Evolutionary conservation across 1,140 invertebrate species (phyloP), one percentile per base, ranked within the genome.

Genomic region (Caenorhabditis remanei): DNA sequence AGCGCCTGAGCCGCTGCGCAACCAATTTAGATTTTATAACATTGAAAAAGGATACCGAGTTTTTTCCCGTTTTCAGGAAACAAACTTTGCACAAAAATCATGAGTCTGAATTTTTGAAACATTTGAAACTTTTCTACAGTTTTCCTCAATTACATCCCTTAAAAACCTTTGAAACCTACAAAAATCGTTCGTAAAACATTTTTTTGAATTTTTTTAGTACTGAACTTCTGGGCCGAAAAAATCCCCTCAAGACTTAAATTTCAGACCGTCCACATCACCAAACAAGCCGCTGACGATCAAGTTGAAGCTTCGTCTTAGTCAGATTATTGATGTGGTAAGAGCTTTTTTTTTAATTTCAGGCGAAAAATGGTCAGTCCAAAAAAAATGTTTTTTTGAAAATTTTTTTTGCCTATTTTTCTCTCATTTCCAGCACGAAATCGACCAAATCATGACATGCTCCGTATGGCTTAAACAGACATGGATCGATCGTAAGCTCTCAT

Each of bases 401-500:
- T 16, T 55, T n/a, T 46, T 67, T 7, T 13, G 13, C 21, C 8
- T 21, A 50, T 83, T 1, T 32, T 43, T 32, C 7, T 83, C 7
- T 48, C 14, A 46, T 46, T 53, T 92, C 86, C 63, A 98, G 96
- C 97, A 98, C 94, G 94, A 98, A 84, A 97, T 97, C 93, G 96
- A 97, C 94, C 97, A 98, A 94, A 97, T 98, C 91, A 94, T 98
- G 90, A 98, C 96, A 14, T 97, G 96, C 0, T 97, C 97, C 94
- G 96, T 98, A 32, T 98, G 97, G 97, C 93, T 98, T 50, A 96
- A 97, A 93, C 97, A 98, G 93, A 88, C 89, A 94, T 99, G 97
- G 97, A 95, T 96, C 89, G 97, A 99, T 94, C 96, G 97, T 94
- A 98, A 98, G 94, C 96, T 99, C 92, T 95, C 95, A 92, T 99